A percentile compares a stretch with the other conserved stretches of the same genome.
phyloP scores from a whole-genome alignment of 2,888 invertebrate species.

The Andricus quercusramuli region DNA sequence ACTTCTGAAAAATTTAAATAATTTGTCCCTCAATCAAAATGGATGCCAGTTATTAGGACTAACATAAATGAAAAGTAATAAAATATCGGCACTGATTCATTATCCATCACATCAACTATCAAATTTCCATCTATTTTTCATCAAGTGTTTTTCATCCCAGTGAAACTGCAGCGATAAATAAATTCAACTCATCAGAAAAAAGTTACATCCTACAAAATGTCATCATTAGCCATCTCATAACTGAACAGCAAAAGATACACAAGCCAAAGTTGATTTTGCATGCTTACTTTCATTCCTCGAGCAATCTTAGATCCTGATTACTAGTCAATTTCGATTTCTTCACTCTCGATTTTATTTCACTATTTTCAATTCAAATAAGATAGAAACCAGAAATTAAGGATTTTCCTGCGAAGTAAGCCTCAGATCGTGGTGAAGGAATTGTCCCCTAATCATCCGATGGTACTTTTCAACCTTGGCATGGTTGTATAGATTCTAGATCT shows the following conservation, averaged over 20 bases:
- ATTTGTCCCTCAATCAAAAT: too few relatives aligned
- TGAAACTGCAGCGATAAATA: not conserved
- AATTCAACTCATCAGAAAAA: not conserved
- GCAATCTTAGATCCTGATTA: not conserved
- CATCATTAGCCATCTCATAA: not conserved
- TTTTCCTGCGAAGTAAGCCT: not conserved
- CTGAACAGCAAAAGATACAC: not conserved
- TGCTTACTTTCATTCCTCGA: not conserved
- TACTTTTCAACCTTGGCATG: constrained; percentile 20
- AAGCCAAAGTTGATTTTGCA: not conserved
- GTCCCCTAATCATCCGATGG: not conserved
- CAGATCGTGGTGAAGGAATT: constrained; percentile 14
- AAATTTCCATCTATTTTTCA: not conserved
- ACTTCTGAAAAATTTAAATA: not conserved
- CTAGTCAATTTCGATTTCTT: constrained; percentile 8
- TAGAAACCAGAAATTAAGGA: not conserved
- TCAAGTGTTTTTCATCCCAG: not conserved
- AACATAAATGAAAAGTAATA: not conserved
- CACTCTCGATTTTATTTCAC: not conserved
- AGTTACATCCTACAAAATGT: not conserved
- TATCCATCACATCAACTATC: not conserved
- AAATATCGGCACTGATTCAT: not conserved
- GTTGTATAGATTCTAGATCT: not conserved
- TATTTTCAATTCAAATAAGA: not conserved
- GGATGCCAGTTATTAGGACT: too few relatives aligned